phyloP scores from a whole-genome alignment of 2,113 vertebrate genomes.

The Larimichthys crocea region DNA sequence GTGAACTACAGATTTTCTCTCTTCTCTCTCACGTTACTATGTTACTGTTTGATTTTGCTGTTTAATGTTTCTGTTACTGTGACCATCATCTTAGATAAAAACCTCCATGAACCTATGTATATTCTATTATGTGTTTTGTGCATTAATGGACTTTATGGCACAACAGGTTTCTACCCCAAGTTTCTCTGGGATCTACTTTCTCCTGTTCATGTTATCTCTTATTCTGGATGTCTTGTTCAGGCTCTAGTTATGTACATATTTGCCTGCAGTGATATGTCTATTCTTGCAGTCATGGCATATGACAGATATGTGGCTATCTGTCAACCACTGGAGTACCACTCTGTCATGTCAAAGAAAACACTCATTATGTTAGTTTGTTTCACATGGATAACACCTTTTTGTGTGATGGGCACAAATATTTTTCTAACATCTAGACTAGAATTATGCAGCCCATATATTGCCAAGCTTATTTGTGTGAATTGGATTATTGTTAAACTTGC shows the following conservation, averaged over 20 bases:
- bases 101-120: conserved; percentile 73
- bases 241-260: conserved; percentile 61
- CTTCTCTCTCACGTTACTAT: conserved; percentile 26
- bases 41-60: conserved; percentile 34
- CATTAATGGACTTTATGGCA: conserved; percentile 60
- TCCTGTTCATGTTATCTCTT: conserved; percentile 44
- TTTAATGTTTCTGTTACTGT: conserved; percentile 53
- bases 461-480: conserved; percentile 48
- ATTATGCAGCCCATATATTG: conserved; percentile 33
- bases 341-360: conserved; percentile 38
- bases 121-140: conserved; percentile 61
- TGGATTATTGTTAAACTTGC: conserved; percentile 47
- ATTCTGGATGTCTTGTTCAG: conserved; percentile 62
- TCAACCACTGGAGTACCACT: conserved; percentile 58
- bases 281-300: conserved; percentile 61
- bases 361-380: neutral
- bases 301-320: conserved; percentile 71
- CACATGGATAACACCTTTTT: neutral
- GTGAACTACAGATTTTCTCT: conserved; percentile 12
- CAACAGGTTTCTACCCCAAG: conserved; percentile 66
- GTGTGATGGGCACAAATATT: neutral
- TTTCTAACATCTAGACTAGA: conserved; percentile 14
- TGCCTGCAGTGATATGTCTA: conserved; percentile 50
- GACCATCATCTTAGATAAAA: conserved; percentile 43
- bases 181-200: conserved; percentile 57